Evolutionary conservation across 2,797 vertebrate genomes (phyloP).

Genomic region (Numenius phaeopus): DNA sequence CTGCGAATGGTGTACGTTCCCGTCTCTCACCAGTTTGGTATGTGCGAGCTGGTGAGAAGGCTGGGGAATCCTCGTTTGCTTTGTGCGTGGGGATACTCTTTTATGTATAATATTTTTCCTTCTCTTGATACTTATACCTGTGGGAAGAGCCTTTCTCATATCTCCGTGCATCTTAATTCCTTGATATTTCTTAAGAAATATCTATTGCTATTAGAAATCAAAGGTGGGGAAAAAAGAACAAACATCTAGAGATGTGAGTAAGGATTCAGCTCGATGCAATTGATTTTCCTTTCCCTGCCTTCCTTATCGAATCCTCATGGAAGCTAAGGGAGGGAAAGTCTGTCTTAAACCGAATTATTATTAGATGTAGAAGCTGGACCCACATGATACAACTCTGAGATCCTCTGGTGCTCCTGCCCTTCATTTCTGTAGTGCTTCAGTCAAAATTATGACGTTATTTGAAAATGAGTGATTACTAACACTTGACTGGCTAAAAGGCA

Average conservation of each 20-base stretch:
- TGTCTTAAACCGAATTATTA: neutral
- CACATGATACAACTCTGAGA: neutral
- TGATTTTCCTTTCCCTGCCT: neutral
- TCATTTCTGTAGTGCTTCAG: neutral
- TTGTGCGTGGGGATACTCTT: neutral
- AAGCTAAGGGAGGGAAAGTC: neutral
- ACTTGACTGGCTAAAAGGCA: neutral
- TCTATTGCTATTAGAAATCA: neutral
- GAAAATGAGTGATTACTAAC: neutral
- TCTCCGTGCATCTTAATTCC: neutral
- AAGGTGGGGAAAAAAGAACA: neutral
- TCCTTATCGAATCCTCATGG: neutral
- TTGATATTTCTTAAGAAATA: neutral
- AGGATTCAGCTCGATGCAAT: neutral
- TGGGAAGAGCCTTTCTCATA: neutral
- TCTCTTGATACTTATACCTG: neutral
- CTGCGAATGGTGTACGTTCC: accelerated
- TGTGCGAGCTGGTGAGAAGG: neutral
- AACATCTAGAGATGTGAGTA: neutral
- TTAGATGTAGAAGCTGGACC: neutral
- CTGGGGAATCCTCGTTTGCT: neutral
- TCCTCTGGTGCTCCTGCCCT: neutral
- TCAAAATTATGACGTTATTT: neutral
- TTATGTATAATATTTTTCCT: neutral
- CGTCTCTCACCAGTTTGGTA: neutral